phyloP scores from a whole-genome alignment of 2,113 vertebrate species.

The Rhegmatorhina hoffmannsi region DNA sequence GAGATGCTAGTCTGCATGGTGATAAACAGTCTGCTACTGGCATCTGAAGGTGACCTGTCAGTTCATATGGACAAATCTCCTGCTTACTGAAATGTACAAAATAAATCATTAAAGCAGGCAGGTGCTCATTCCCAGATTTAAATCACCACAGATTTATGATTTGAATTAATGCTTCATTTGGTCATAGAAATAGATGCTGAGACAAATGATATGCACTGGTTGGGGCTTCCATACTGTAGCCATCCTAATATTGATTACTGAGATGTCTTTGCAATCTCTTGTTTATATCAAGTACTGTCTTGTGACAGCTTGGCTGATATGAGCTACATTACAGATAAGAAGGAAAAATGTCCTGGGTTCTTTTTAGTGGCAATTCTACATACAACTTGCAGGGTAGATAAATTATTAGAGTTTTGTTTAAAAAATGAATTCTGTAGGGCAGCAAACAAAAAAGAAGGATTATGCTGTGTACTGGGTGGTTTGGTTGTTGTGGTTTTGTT shows the following conservation, averaged over 20 bases:
- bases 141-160: slow-evolving; percentile 99
- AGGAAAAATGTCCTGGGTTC: slow-evolving; percentile 87
- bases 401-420: slow-evolving; percentile 71
- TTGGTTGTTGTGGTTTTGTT: too few species aligned
- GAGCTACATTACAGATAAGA: slow-evolving; percentile 93
- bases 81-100: slow-evolving; percentile 99
- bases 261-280: slow-evolving; percentile 99
- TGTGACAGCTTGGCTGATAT: slow-evolving; percentile 97
- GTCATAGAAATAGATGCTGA: slow-evolving; percentile 98
- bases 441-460: slow-evolving; percentile 32
- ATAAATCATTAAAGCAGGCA: slow-evolving; percentile 99
- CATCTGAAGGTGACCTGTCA: slow-evolving; percentile 99
- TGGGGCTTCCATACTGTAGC: slow-evolving; percentile 92
- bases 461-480: background rate
- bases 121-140: slow-evolving; percentile 97
- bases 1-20: slow-evolving; percentile 99
- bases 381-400: slow-evolving; percentile 66
- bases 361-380: slow-evolving; percentile 79
- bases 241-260: slow-evolving; percentile 99
- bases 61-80: slow-evolving; percentile 99
- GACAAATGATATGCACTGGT: slow-evolving; percentile 97
- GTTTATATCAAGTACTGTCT: slow-evolving; percentile 99
- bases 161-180: slow-evolving; percentile 99
- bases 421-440: slow-evolving; percentile 51
- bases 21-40: slow-evolving; percentile 99